Percentiles rank a stretch among this genome's conserved stretches.
Conservation (phyloP, 1,140 invertebrate genomes). For the Batillaria attramentaria region DNA sequence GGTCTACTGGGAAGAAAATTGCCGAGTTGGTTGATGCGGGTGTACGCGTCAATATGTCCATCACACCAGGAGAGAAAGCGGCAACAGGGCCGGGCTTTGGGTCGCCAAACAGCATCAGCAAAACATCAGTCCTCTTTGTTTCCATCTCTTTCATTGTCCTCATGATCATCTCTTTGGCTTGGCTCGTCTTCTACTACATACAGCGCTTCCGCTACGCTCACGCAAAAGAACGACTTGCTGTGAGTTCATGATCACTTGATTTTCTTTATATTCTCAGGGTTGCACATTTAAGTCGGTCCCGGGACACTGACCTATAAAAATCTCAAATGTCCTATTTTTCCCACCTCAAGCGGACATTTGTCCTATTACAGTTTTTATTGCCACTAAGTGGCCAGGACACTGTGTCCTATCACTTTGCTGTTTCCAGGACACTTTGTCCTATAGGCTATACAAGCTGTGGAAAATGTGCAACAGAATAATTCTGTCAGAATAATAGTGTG, state of each 20-base stretch:
- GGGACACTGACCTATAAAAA: not conserved
- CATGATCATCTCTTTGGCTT: constrained; percentile 93
- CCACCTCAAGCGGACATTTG: too few species aligned
- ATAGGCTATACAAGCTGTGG: not conserved
- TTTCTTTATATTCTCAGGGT: not conserved
- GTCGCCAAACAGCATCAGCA: constrained; percentile 60
- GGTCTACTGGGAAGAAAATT: constrained; percentile 82
- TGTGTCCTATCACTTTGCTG: too few species aligned
- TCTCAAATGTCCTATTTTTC: too few species aligned
- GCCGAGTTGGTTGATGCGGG: constrained; percentile 79
- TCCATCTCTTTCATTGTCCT: constrained; percentile 95
- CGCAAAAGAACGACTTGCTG: constrained; percentile 85
- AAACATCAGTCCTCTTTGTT: constrained; percentile 87
- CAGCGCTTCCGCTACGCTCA: constrained; percentile 93
- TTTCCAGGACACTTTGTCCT: too few species aligned
- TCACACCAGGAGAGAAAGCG: constrained; percentile 74
- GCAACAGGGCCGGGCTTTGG: not conserved
- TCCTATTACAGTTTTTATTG: too few species aligned
- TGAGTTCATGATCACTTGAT: constrained; percentile 73
- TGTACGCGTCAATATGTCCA: constrained; percentile 78
- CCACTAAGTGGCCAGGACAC: too few species aligned
- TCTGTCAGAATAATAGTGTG: too few species aligned
- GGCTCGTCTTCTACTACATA: constrained; percentile 95
- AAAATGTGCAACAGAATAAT: not conserved
- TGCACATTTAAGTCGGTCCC: not conserved